Evolutionary conservation across 2,113 vertebrate species (phyloP).

Genomic region (Neolamprologus cancellatus): DNA sequence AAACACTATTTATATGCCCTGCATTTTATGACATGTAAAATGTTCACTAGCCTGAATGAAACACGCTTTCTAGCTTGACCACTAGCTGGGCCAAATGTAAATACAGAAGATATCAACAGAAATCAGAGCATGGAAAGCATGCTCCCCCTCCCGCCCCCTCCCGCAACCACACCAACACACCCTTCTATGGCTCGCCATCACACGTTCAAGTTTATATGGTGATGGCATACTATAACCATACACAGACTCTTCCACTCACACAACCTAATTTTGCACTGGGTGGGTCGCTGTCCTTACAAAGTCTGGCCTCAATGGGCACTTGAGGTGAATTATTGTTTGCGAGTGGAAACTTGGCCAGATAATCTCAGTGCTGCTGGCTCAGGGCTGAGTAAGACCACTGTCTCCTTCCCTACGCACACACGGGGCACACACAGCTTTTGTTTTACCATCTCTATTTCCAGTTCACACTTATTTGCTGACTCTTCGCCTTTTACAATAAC

Average conservation of each 20-base stretch:
- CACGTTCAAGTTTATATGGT: conserved; percentile 1
- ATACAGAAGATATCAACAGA: conserved; percentile 58
- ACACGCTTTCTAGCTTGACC: conserved; percentile 37
- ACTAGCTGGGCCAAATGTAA: conserved; percentile 50
- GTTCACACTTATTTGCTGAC: conserved; percentile 49
- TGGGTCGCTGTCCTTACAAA: conserved; percentile 39
- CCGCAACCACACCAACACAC: background rate
- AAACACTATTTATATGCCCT: conserved; percentile 53
- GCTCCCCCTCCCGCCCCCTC: background rate
- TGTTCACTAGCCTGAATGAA: conserved; percentile 63
- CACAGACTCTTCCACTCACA: conserved; percentile 1
- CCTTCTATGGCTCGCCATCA: conserved; percentile 11
- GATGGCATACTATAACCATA: conserved; percentile 11
- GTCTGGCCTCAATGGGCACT: conserved; percentile 58
- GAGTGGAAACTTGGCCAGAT: conserved; percentile 74
- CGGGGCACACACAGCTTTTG: conserved; percentile 9
- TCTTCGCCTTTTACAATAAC: conserved; percentile 35
- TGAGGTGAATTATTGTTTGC: conserved; percentile 75
- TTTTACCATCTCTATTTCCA: conserved; percentile 47
- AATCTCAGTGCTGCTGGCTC: conserved; percentile 55
- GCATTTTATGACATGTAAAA: conserved; percentile 60
- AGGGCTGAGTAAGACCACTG: conserved; percentile 68
- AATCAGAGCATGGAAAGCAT: conserved; percentile 60
- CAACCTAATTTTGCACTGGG: conserved; percentile 30
- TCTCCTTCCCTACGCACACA: conserved; percentile 22